A percentile compares a stretch with the other conserved stretches of the same genome.
Conservation (phyloP, 2,113 vertebrate genomes). For the Hippocampus guttulatus region DNA sequence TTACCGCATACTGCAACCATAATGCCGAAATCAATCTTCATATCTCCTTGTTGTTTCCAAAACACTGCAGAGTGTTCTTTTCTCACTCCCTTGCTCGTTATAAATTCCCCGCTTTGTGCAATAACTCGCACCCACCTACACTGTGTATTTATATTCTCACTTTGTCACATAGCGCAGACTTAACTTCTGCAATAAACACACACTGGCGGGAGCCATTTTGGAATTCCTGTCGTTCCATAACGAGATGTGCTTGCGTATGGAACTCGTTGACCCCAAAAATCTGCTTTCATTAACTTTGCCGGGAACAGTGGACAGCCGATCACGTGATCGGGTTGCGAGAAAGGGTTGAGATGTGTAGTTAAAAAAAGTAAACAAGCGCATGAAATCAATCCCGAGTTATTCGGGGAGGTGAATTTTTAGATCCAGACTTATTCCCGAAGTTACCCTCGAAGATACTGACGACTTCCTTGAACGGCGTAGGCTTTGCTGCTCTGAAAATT, state of each 20-base stretch:
- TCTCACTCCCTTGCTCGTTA: neutral
- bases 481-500: neutral
- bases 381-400: too few species aligned
- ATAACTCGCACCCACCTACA: slow-evolving; percentile 1
- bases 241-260: neutral
- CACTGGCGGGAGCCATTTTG: neutral
- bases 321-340: too few species aligned
- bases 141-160: slow-evolving; percentile 4
- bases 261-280: neutral
- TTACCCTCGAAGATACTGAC: too few species aligned
- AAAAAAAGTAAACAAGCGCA: too few species aligned
- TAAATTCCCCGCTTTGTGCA: neutral
- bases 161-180: neutral
- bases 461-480: too few species aligned
- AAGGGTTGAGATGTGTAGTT: too few species aligned
- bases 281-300: too few species aligned
- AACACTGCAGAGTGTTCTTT: neutral
- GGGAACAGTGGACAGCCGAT: too few species aligned
- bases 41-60: neutral
- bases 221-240: neutral
- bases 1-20: neutral
- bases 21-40: slow-evolving; percentile 1
- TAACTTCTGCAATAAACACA: neutral
- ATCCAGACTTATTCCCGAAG: too few species aligned
- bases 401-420: too few species aligned